Evolutionary conservation across 2,797 vertebrate genomes (phyloP).

Genomic region (Lacerta agilis): DNA sequence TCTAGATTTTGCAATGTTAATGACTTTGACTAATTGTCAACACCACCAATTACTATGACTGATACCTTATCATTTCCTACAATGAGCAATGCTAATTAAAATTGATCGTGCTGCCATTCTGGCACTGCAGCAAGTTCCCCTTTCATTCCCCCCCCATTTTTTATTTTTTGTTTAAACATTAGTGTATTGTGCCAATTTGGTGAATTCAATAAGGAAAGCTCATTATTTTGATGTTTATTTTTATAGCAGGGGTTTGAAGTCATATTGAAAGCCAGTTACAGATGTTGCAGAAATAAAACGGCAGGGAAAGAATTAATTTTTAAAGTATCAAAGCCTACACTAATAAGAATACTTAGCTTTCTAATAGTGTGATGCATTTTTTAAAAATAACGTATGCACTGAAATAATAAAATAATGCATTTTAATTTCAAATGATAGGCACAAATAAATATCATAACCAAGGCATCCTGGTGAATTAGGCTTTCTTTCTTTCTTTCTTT

Average conservation of each 20-base stretch:
- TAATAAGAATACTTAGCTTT: slow-evolving; percentile 63
- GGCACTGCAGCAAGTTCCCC: slow-evolving; percentile 74
- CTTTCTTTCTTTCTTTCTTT: neutral
- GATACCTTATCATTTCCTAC: slow-evolving; percentile 85
- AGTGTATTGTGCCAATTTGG: slow-evolving; percentile 76
- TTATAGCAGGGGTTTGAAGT: slow-evolving; percentile 66
- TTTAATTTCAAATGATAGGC: slow-evolving; percentile 46
- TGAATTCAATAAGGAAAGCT: slow-evolving; percentile 73
- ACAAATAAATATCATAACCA: slow-evolving; percentile 39
- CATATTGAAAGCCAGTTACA: slow-evolving; percentile 66
- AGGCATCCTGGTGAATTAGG: slow-evolving; percentile 55
- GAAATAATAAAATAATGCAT: slow-evolving; percentile 13
- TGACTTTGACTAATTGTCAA: slow-evolving; percentile 85
- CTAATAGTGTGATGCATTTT: slow-evolving; percentile 36
- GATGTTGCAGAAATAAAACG: slow-evolving; percentile 63
- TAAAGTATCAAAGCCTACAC: slow-evolving; percentile 61
- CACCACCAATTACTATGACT: slow-evolving; percentile 83
- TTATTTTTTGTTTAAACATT: slow-evolving; percentile 72
- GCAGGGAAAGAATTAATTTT: slow-evolving; percentile 52
- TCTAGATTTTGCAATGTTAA: slow-evolving; percentile 81
- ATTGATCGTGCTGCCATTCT: slow-evolving; percentile 82
- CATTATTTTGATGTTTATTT: slow-evolving; percentile 74
- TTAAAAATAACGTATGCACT: no score
- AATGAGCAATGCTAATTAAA: slow-evolving; percentile 85
- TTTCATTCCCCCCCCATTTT: slow-evolving; percentile 43